Percentiles rank a stretch among this genome's conserved stretches.
These are phyloP conservation scores for Cryptocephalus moraei DNA, from an alignment of 2,888 invertebrate genomes.

Conservation along the genomic window DNA sequence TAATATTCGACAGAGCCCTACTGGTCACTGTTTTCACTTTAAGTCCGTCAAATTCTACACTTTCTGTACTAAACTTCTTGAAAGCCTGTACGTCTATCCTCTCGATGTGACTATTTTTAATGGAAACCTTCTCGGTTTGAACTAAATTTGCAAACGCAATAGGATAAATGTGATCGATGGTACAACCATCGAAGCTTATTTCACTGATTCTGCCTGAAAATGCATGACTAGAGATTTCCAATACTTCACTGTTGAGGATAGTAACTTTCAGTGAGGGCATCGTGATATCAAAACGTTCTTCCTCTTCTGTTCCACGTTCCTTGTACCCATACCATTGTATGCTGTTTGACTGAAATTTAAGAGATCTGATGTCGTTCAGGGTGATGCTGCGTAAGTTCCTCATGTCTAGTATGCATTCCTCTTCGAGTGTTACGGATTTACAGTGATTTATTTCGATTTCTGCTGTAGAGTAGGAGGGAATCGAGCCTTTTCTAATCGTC, in stretches of 20 bases:
- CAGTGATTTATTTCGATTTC: constrained; percentile 57
- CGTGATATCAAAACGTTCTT: constrained; percentile 25
- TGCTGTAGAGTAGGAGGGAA: constrained; percentile 25
- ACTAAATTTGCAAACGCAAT: constrained; percentile 65
- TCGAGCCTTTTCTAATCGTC: constrained; percentile 25
- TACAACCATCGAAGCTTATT: constrained; percentile 52
- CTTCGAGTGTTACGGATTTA: constrained; percentile 46
- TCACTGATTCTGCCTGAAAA: constrained; percentile 64
- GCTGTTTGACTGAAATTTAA: constrained; percentile 51
- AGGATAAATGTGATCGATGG: constrained; percentile 51
- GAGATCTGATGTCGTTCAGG: constrained; percentile 50
- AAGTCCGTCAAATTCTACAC: constrained; percentile 54
- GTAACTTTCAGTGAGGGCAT: constrained; percentile 34
- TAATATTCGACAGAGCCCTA: constrained; percentile 62
- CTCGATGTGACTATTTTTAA: constrained; percentile 50
- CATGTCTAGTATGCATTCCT: constrained; percentile 50
- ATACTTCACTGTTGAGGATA: constrained; percentile 38
- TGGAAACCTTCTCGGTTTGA: constrained; percentile 46
- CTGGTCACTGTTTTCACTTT: constrained; percentile 53
- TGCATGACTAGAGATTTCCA: constrained; percentile 43
- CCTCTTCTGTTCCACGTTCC: constrained; percentile 17
- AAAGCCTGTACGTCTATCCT: constrained; percentile 62
- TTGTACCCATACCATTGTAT: constrained; percentile 44
- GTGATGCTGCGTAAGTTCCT: constrained; percentile 52
- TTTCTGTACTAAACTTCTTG: constrained; percentile 64